These are phyloP conservation scores for Hesperia comma DNA, from an alignment of 2,888 invertebrate genomes.

Conservation along the genomic window DNA sequence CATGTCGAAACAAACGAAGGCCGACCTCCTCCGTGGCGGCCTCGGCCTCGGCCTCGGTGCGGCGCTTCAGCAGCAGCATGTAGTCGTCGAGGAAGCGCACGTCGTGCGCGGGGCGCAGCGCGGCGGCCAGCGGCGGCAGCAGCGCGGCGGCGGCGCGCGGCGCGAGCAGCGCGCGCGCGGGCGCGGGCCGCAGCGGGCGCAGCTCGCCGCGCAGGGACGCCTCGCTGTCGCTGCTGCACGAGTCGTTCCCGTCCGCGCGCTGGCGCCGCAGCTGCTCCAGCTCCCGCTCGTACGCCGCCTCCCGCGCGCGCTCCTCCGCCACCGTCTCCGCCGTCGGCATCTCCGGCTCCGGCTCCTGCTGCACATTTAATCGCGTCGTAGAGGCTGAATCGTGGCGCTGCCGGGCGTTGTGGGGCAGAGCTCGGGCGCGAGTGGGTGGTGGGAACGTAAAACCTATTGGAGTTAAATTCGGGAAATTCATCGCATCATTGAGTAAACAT, in stretches of 20 bases:
- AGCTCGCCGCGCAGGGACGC: not conserved
- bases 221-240: not conserved
- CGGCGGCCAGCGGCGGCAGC: not conserved
- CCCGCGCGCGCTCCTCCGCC: conserved; percentile 1
- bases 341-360: not conserved
- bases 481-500: no score
- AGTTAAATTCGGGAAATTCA: no score
- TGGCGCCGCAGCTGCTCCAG: not conserved
- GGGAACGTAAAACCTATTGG: no score
- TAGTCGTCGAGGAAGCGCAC: conserved; percentile 4
- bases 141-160: not conserved
- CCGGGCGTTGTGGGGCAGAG: no score
- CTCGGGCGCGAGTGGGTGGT: no score
- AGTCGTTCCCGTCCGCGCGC: not conserved
- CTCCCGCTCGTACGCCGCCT: not conserved
- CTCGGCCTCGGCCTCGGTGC: not conserved
- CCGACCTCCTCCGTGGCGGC: conserved; percentile 1
- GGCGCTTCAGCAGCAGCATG: not conserved
- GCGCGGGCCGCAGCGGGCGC: not conserved
- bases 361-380: no score
- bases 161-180: not conserved
- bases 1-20: not conserved
- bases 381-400: no score
- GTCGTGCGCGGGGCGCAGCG: conserved; percentile 1
- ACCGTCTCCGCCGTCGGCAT: not conserved